Evolutionary conservation across 2,797 vertebrate species (phyloP).

Genomic region (Telmatherina bonti): DNA sequence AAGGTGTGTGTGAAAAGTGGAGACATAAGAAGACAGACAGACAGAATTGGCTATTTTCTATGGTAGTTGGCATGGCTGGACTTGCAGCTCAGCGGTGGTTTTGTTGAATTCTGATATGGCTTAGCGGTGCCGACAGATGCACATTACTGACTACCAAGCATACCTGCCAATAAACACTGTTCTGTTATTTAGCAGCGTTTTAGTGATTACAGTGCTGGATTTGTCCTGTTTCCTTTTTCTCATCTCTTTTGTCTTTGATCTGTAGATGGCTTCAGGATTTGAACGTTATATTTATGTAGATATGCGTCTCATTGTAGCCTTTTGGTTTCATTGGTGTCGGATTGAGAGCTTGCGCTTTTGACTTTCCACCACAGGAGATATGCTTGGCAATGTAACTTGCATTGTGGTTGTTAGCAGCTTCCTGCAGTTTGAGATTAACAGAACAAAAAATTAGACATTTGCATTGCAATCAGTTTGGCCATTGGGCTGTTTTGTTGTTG

Average conservation of each 20-base stretch:
- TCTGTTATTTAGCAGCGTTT: slow-evolving; percentile 41
- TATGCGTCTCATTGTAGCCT: slow-evolving; percentile 46
- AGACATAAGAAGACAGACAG: slow-evolving; percentile 36
- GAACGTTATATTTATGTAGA: slow-evolving; percentile 45
- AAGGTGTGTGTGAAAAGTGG: slow-evolving; percentile 17
- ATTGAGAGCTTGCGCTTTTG: slow-evolving; percentile 53
- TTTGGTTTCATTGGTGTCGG: slow-evolving; percentile 81
- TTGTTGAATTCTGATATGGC: slow-evolving; percentile 63
- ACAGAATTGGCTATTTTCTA: slow-evolving; percentile 63
- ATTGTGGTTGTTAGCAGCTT: slow-evolving; percentile 40
- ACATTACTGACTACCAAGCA: slow-evolving; percentile 49
- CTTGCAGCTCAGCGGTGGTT: slow-evolving; percentile 60
- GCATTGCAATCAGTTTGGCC: slow-evolving; percentile 33
- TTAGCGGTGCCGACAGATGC: slow-evolving; percentile 56
- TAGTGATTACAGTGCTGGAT: slow-evolving; percentile 32
- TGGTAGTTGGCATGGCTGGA: slow-evolving; percentile 53
- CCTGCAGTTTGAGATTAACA: slow-evolving; percentile 39
- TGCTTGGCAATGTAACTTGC: slow-evolving; percentile 39
- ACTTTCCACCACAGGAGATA: slow-evolving; percentile 30
- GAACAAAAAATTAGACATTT: slow-evolving; percentile 19
- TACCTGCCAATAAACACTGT: slow-evolving; percentile 47
- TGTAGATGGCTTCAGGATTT: slow-evolving; percentile 17
- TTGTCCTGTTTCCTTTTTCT: slow-evolving; percentile 4
- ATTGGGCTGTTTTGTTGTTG: slow-evolving; percentile 40
- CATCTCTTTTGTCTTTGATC: slow-evolving; percentile 6